phyloP scores from a whole-genome alignment of 2,888 invertebrate species.

The Ophioninae sp. region DNA sequence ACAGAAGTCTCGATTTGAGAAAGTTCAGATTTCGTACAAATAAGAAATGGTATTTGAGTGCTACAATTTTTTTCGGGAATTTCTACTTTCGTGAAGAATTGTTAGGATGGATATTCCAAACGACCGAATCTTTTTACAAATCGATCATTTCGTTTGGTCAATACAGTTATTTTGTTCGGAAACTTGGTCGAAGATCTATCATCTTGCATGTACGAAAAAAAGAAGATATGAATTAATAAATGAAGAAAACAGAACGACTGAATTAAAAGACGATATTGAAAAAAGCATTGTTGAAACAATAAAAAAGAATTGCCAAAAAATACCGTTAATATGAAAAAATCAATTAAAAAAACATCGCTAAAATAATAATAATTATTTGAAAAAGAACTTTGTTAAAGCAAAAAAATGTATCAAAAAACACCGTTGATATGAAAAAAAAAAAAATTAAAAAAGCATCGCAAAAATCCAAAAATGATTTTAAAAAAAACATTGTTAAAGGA shows the following conservation, averaged over 20 bases:
- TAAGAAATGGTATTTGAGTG: not conserved
- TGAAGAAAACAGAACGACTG: not conserved
- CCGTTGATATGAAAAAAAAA: too few relatives aligned
- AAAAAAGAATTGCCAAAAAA: too few relatives aligned
- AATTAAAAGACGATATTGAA: not conserved
- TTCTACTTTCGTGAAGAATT: not conserved
- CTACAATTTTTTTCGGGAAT: not conserved
- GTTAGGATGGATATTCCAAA: not conserved
- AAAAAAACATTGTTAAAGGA: too few relatives aligned
- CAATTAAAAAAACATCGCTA: too few relatives aligned
- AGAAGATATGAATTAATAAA: not conserved
- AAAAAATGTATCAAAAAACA: too few relatives aligned
- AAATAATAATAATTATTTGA: too few relatives aligned
- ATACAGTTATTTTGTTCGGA: not conserved
- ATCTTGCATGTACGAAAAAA: not conserved
- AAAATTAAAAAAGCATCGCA: too few relatives aligned
- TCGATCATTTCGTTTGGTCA: too few relatives aligned
- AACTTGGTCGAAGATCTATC: not conserved
- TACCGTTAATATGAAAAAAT: too few relatives aligned
- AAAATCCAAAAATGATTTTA: too few relatives aligned
- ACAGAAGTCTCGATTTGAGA: not conserved
- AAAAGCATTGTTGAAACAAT: too few relatives aligned
- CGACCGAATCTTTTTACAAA: not conserved
- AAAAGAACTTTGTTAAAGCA: too few relatives aligned
- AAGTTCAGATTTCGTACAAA: not conserved